Base-by-base conservation (phyloP, 2,113 vertebrate species). In the Lampris incognitus region DNA sequence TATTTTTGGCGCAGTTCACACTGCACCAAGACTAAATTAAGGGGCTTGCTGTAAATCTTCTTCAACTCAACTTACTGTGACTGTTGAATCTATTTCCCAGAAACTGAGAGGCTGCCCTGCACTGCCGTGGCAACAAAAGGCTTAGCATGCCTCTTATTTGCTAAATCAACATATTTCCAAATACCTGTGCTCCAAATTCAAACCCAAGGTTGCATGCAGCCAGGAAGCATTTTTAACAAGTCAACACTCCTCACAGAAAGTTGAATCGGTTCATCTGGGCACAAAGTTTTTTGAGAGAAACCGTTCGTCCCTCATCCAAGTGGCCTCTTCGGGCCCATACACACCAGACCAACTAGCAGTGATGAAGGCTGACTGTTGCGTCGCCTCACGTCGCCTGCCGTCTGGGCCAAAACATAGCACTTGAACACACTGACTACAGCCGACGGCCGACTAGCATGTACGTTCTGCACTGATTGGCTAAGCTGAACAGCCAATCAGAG, bases 81-180 rank as follows among this genome's bases (percentile, higher is more conserved):
- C 24, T 24, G 24, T 24, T 24, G 24, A 74, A 66, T 74, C 51
- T 79, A 46, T 87, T 71, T 77, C 66, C 74, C 24, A 56, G 61
- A 66, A 41, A 54, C 44, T 10, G 44, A 62, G 68, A 38, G 11
- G 6, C 58, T 73, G 10, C 62, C 55, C 68, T 61, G 57, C 65
- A 10, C 51, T 69, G 63, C 63, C 70, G 52, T 49, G 61, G 78
- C 85, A 79, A 86, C 73, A 84, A 82, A 78, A 73, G 72, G 42
- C 75, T 91, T 87, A 87, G 85, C 80, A 84, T 73, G 64, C 78
- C 70, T 74, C 88, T 92, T 90, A 92, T 90, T 86, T 85, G 80
- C 40, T 79, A 78, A 77, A 87, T 85, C 81, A 77, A 83, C 78
- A 85, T 40, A 79, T 90, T 87, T 88, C 24, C 70, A 70, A 75